Base-by-base conservation (phyloP, 2,888 invertebrate species). In the Drosophila macrothrix region DNA sequence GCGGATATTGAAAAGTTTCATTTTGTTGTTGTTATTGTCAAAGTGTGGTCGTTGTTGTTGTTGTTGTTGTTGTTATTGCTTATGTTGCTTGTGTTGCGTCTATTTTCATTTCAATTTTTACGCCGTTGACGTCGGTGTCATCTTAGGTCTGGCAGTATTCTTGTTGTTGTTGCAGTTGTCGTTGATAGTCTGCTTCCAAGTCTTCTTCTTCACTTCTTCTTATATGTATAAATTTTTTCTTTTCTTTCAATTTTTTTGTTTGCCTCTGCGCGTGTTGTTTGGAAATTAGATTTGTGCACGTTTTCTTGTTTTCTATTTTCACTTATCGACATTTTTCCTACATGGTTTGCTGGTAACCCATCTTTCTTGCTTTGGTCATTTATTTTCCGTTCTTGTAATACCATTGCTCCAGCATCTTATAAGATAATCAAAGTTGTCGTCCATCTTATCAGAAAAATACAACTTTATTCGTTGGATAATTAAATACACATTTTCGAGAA, bases 261-360 rank as follows among this genome's bases (percentile, higher is more conserved):
- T 52, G 73, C 65, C 54, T 63, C 65, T 65, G 79, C 76, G 84
- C 88, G 85, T 88, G 88, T 88, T 88, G 81, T 84, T 85, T 86
- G 84, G 76, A 88, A 88, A 86, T 86, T 86, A 86, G 88, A 86
- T 88, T 86, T 86, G 84, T 88, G 85, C 88, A 86, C 88, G 85
- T 88, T 86, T 43, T 84, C 88, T 86, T 86, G 83, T 84, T 86
- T 82, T 83, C 84, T 88, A 80, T 85, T 88, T 86, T 74, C 84
- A 81, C 76, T 86, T 81, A 83, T 84, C 88, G 83, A 81, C 77
- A 79, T 80, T 84, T 80, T 77, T 63, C 53, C 28, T 28, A 39
- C 46, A 58, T 62, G 67, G 64, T 59, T 54, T 74, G 62, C n/a
- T 61, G 65, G 37, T 33, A 28, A 19, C 28, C 12, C 43, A 52